Conservation (phyloP, 2,888 invertebrate species). For the Anthrax anthrax region DNA sequence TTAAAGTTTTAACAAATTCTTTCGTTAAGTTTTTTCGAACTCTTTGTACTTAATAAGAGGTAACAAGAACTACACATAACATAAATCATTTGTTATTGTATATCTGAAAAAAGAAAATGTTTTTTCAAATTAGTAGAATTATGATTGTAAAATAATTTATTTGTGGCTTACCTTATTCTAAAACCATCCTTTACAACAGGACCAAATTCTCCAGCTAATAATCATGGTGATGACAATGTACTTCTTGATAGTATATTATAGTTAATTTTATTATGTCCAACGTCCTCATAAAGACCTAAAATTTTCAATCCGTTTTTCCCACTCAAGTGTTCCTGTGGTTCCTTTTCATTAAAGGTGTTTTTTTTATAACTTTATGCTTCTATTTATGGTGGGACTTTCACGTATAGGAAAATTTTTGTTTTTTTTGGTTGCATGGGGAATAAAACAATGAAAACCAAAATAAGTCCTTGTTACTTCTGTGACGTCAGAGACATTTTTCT, state of each 20-base stretch:
- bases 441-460: no score
- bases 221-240: conserved; percentile 74
- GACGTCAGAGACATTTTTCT: no score
- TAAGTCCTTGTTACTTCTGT: no score
- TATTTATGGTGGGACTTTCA: no score
- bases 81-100: conserved; percentile 64
- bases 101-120: conserved; percentile 50
- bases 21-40: no score
- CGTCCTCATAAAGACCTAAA: conserved; percentile 48
- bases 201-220: conserved; percentile 85
- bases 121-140: conserved; percentile 3
- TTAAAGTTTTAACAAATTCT: conserved; percentile 55
- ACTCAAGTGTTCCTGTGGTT: conserved; percentile 57
- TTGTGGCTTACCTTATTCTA: conserved; percentile 64
- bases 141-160: not conserved
- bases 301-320: conserved; percentile 38
- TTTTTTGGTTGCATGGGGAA: no score
- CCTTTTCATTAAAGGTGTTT: no score
- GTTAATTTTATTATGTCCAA: conserved; percentile 65
- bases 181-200: conserved; percentile 83
- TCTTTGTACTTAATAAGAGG: conserved; percentile 58
- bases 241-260: conserved; percentile 89
- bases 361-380: no score
- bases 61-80: conserved; percentile 73
- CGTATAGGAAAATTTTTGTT: no score